Evolutionary conservation across 2,797 vertebrate species (phyloP).

Genomic region (Hydrocynus forskahlii): DNA sequence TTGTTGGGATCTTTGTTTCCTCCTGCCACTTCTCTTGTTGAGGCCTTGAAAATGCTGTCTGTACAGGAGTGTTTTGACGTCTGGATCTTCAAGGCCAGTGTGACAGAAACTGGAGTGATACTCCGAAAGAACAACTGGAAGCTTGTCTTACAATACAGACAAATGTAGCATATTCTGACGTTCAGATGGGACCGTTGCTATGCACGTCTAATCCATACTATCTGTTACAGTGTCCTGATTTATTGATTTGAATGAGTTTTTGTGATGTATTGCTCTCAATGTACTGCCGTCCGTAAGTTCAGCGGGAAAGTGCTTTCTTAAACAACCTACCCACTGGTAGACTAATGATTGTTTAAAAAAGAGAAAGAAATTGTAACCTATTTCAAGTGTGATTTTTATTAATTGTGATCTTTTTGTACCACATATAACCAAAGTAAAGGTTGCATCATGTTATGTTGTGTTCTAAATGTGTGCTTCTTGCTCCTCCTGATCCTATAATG

Average conservation of each 20-base stretch:
- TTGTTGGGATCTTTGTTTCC: conserved; percentile 30
- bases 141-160: conserved; percentile 1
- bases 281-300: conserved; percentile 1
- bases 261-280: conserved; percentile 26
- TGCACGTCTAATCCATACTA: conserved; percentile 30
- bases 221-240: conserved; percentile 10
- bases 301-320: conserved; percentile 26
- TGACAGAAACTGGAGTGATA: background rate
- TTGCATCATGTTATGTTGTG: conserved; percentile 66
- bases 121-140: background rate
- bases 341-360: conserved; percentile 66
- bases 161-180: conserved; percentile 58
- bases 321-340: conserved; percentile 19
- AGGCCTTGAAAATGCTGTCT: conserved; percentile 38
- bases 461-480: conserved; percentile 31
- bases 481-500: conserved; percentile 2
- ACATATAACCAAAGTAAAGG: conserved; percentile 84
- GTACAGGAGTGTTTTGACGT: conserved; percentile 21
- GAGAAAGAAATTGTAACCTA: conserved; percentile 56
- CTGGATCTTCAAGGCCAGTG: background rate
- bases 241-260: conserved; percentile 15
- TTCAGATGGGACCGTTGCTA: conserved; percentile 53
- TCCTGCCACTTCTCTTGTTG: conserved; percentile 24
- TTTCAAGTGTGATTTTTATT: conserved; percentile 66
- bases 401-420: conserved; percentile 79